A percentile compares a stretch with the other conserved stretches of the same genome.
Conservation (phyloP, 92 coral and sea anemone species). For the Palythoa heliodiscus region DNA sequence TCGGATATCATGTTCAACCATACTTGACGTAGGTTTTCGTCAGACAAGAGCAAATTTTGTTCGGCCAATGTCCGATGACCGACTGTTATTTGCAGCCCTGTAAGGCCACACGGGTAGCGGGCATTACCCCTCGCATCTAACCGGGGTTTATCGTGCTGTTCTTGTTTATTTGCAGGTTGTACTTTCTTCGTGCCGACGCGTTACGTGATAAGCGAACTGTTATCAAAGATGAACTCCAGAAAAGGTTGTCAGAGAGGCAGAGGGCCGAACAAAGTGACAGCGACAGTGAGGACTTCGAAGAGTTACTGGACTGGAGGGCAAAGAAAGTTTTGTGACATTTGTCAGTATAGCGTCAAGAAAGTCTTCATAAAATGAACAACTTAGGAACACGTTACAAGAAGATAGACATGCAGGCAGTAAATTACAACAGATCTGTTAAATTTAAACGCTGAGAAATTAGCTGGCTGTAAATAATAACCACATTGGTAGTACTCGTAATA, state of each 20-base stretch:
- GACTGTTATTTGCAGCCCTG: too few relatives aligned
- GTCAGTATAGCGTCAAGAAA: background rate
- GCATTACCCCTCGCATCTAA: too few relatives aligned
- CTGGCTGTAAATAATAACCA: too few relatives aligned
- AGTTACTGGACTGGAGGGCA: slow-evolving; percentile 97
- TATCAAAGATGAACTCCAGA: slow-evolving; percentile 58
- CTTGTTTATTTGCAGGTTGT: slow-evolving; percentile 58
- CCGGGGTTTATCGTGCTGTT: background rate
- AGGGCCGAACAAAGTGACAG: slow-evolving; percentile 57
- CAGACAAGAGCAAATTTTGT: too few relatives aligned
- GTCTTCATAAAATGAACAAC: background rate
- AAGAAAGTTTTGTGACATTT: slow-evolving; percentile 68
- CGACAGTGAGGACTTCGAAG: slow-evolving; percentile 93
- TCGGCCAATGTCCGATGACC: too few relatives aligned
- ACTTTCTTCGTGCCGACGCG: slow-evolving; percentile 88
- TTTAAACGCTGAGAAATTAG: too few relatives aligned
- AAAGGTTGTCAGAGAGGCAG: slow-evolving; percentile 49
- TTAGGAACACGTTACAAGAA: too few relatives aligned
- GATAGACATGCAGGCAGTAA: too few relatives aligned
- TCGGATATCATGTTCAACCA: too few relatives aligned
- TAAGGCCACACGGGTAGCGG: background rate
- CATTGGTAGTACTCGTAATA: too few relatives aligned
- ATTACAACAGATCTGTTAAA: too few relatives aligned
- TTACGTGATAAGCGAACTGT: slow-evolving; percentile 84
- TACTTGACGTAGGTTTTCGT: too few relatives aligned